Evolutionary conservation across 2,888 invertebrate species (phyloP), one percentile per base, ranked within the genome.

Genomic region (Lepetodrilus schrolli): DNA sequence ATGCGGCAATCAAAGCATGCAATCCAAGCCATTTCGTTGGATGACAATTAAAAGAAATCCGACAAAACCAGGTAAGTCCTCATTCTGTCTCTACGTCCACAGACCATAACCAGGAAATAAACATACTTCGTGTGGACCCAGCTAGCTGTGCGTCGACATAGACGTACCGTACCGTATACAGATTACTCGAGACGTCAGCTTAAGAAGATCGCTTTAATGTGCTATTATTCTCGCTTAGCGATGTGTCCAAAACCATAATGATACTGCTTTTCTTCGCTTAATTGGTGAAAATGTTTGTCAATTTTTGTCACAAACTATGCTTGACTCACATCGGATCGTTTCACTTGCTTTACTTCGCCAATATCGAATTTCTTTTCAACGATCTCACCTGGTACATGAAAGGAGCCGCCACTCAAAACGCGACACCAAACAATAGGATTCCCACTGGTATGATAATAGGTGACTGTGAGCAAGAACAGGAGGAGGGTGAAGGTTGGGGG

Each of bases 1-100:
- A 49, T 82, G 83, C n/a, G 80, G 79, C 30, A 81, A 79, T 23
- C 83, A 72, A 38, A 75, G 83, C 72, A 82, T 85, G 49, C 82
- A 83, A 74, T 79, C 80, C 34, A 86, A 86, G 78, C 87, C 97
- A 0, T 98, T 98, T 92, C 97, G 98, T 91, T 98, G 98, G 98
- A 98, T 98, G 98, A 97, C 98, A 92, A 96, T 98, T 87, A 98
- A 98, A 92, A 93, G 98, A 91, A 97, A 97, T 91, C 95, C 96
- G 82, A 96, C 97, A 68, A 98, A 98, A 92, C 96, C 97, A 84
- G 95, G 97, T 91, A 86, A 73, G 81, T 76, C 20, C 10, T 13
- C 30, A 26, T 34, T 58, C 8, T n/a, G 13, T 58, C 7, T 30
- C 30, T 58, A 8, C 34, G 26, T 30, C 58, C n/a, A 8, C 34